phyloP scores from a whole-genome alignment of 2,888 invertebrate species.

The Dinocampus coccinellae region DNA sequence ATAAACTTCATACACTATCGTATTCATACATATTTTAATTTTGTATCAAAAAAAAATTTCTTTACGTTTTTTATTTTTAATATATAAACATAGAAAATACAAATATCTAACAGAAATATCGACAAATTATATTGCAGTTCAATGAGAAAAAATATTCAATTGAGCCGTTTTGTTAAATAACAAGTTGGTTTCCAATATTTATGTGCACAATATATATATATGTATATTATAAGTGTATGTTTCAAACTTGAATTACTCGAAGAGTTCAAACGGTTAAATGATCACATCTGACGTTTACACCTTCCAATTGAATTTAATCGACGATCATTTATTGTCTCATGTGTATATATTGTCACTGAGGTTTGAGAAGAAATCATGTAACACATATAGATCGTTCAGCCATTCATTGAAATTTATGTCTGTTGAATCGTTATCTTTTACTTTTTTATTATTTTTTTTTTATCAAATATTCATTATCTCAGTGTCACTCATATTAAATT shows the following conservation, averaged over 20 bases:
- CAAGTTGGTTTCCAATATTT: constrained; percentile 45
- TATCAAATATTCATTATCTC: not conserved
- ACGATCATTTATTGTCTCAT: constrained; percentile 48
- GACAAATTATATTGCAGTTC: constrained; percentile 20
- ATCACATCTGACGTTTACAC: constrained; percentile 64
- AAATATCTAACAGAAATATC: no score
- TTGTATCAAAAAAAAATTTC: no score
- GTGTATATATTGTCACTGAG: not conserved
- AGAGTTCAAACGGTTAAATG: constrained; percentile 62
- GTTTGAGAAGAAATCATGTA: not conserved
- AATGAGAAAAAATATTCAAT: no score
- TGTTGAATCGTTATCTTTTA: not conserved
- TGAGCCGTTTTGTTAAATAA: constrained; percentile 41
- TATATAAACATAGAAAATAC: no score
- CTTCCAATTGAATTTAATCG: constrained; percentile 66
- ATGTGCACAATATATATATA: no score
- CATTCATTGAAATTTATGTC: not conserved
- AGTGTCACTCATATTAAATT: not conserved
- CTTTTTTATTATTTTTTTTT: no score
- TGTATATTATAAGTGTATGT: no score
- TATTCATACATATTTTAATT: not conserved
- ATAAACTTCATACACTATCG: not conserved
- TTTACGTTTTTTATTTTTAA: no score
- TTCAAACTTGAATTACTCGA: constrained; percentile 53
- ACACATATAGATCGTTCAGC: constrained; percentile 5